Base-by-base conservation (phyloP, 2,797 vertebrate species). In the Macropus fuliginosus region DNA sequence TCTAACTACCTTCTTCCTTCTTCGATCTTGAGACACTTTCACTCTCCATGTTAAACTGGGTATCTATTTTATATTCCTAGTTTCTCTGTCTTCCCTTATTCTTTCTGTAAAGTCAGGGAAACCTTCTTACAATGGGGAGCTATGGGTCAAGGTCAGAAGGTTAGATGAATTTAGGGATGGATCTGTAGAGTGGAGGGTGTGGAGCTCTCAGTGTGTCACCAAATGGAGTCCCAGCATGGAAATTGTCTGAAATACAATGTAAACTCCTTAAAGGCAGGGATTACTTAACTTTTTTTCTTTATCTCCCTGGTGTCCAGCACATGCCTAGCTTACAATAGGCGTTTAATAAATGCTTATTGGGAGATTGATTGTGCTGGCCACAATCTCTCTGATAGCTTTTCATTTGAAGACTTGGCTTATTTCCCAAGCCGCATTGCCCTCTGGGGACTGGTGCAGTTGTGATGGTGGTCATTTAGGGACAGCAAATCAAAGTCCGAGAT, bases 371-470 rank as follows among this genome's bases (percentile, higher is more conserved):
- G 2, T 81, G n/a, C 0, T 0, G 56, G 66, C 54, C 74, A 34
- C 28, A 1, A 62, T 31, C 11, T 10, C 56, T 92, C 93, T 94
- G 40, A 87, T 87, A 50, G 74, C 74, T 87, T 87, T 87, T 87
- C 74, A 87, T 9, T 87, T 81, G 40, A 87, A 87, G 21, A 50
- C 9, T 46, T 40, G 28, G 24, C 16, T 0, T 94, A 31, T 94
- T 92, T 96, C 81, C 56, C 6, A 13, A 54, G 40, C 91, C 91
- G 52, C 40, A 9, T 11, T 55, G 40, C 11, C 16, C 28, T 46
- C 92, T 93, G n/a, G 55, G 50, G 13, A 50, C 93, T 93, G 62
- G 56, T 40, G 27, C 66, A 74, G 28, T 81, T 94, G 54, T 92
- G 56, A 14, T 28, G 16, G 56, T n/a, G 55, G 28, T 93, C 90